Evolutionary conservation across 2,797 vertebrate genomes (phyloP).

Genomic region (Etheostoma nigrum): DNA sequence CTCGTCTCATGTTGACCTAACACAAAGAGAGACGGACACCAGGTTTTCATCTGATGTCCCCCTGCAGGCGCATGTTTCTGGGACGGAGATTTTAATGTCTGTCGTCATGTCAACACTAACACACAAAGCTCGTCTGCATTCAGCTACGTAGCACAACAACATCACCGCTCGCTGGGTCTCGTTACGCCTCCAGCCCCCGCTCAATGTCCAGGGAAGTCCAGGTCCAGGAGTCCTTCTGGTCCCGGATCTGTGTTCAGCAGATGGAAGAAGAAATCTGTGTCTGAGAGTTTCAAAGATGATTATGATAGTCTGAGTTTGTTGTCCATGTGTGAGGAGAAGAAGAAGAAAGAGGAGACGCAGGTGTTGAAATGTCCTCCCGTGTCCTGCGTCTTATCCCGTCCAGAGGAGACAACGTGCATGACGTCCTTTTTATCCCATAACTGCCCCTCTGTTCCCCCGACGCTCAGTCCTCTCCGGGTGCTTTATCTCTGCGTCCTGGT

Average conservation of each 20-base stretch:
- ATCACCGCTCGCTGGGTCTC: neutral
- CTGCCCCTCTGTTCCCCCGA: neutral
- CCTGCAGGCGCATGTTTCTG: neutral
- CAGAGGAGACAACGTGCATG: neutral
- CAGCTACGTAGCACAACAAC: slow-evolving; percentile 15
- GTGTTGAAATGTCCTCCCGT: neutral
- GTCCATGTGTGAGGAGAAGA: neutral
- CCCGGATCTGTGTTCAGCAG: neutral
- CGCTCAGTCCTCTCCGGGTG: neutral
- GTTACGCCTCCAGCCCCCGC: neutral
- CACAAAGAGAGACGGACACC: neutral
- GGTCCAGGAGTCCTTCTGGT: slow-evolving; percentile 16
- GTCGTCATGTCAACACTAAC: neutral
- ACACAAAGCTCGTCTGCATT: neutral
- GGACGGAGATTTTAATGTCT: slow-evolving; percentile 18
- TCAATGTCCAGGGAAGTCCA: slow-evolving; percentile 23
- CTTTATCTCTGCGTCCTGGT: neutral
- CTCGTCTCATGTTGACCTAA: slow-evolving; percentile 21
- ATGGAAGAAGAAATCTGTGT: neutral
- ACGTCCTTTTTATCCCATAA: slow-evolving; percentile 15
- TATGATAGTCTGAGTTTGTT: neutral
- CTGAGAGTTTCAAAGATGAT: no score
- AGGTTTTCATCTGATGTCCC: slow-evolving; percentile 12
- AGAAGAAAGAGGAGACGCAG: neutral
- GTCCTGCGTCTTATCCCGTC: neutral